Conservation (phyloP, 2,888 invertebrate species). For the Polymixis lichenea region DNA sequence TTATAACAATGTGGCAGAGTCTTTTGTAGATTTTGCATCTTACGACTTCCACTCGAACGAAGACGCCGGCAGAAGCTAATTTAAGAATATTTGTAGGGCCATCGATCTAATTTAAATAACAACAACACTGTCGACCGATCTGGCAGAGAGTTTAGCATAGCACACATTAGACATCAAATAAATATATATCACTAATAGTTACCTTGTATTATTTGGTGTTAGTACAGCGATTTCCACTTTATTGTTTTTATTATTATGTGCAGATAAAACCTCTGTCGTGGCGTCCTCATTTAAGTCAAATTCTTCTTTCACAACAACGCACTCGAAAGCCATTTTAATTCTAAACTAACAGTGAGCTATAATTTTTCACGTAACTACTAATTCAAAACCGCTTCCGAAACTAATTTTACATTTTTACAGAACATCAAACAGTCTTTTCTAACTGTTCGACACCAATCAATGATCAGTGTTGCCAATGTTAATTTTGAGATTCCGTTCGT, state of each 20-base stretch:
- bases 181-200: constrained; percentile 21
- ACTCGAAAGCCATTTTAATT: constrained; percentile 46
- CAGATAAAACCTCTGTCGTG: neutral
- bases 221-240: constrained; percentile 36
- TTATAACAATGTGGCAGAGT: too few relatives aligned
- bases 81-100: too few relatives aligned
- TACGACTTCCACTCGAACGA: too few relatives aligned
- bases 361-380: neutral
- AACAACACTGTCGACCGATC: neutral
- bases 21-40: too few relatives aligned
- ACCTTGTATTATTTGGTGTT: constrained; percentile 39
- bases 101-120: neutral
- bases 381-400: neutral
- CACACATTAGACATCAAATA: neutral
- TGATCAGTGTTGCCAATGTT: neutral
- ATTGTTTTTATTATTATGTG: constrained; percentile 8
- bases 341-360: too few relatives aligned
- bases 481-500: too few relatives aligned
- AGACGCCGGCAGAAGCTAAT: too few relatives aligned
- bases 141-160: neutral
- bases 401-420: neutral
- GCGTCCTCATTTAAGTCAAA: constrained; percentile 26
- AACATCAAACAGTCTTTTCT: too few relatives aligned
- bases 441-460: neutral
- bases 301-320: constrained; percentile 53